Base-by-base conservation (phyloP, 2,888 invertebrate genomes). In the Tyria jacobaeae region DNA sequence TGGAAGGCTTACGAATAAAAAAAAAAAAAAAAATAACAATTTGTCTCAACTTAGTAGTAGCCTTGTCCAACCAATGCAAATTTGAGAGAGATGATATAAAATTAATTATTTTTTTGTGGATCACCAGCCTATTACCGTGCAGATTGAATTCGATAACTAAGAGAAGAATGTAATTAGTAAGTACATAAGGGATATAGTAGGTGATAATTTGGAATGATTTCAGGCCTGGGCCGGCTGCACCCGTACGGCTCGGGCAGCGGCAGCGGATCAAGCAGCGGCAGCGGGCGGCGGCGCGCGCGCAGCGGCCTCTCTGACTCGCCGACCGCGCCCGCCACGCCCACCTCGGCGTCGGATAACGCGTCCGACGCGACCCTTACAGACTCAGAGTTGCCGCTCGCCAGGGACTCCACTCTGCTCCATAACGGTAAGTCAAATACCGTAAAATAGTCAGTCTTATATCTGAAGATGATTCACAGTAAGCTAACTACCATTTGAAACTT, bases 301-400 rank as follows among this genome's bases (percentile, higher is more conserved):
- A 92, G 92, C 88, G 95, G 96, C 81, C 94, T 97, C 79, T 96
- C 97, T 88, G 96, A 97, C 93, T 96, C 97, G 85, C 97, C 97
- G 71, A 96, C 96, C 76, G 89, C 89, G 70, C 92, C 93, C 70
- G 89, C 92, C 64, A 92, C 93, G 39, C 97, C 97, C 72, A 96
- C 96, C 50, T 92, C 93, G 41, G 90, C 90, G 39, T 96, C 97
- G 72, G 97, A 97, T 88, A 97, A 97, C 96, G 97, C 96, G 71
- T 97, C 97, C 72, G 97, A 97, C 95, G 97, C 97, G 48, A 97
- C 97, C 31, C 95, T 97, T 81, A 97, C 97, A 41, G 97, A 97
- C 90, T 96, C 97, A 25, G 97, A 97, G 93, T 94, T 97, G 86
- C 97, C 97, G 80, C 95, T 97, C 79, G 97, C 97, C 82, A 95